Evolutionary conservation across 2,888 invertebrate species (phyloP).

Genomic region (Phorcus lineatus): DNA sequence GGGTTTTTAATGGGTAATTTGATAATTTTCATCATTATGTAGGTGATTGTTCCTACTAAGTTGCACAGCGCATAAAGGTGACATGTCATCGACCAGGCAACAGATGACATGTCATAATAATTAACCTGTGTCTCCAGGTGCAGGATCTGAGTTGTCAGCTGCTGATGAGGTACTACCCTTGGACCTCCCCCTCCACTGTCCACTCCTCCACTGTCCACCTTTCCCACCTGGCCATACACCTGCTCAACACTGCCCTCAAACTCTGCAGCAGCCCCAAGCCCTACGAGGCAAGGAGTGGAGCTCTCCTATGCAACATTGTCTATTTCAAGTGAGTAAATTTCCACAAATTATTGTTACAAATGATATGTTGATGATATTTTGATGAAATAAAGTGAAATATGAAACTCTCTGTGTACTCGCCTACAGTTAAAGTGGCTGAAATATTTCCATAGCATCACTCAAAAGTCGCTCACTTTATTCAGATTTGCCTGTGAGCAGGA

Average conservation of each 20-base stretch:
- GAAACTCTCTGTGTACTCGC: no score
- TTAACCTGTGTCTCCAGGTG: slow-evolving; percentile 31
- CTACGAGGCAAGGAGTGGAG: slow-evolving; percentile 81
- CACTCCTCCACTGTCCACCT: background rate
- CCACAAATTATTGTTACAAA: background rate
- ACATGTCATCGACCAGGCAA: no score
- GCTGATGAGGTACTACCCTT: slow-evolving; percentile 16
- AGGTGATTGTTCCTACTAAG: no score
- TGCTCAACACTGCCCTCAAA: slow-evolving; percentile 65
- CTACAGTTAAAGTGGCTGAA: no score
- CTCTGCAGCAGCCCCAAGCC: slow-evolving; percentile 80
- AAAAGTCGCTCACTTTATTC: background rate
- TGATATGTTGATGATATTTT: no score
- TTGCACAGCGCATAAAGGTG: no score
- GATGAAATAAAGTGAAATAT: no score
- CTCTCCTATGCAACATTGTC: slow-evolving; percentile 79
- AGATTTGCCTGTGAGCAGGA: slow-evolving; percentile 33
- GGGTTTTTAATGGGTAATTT: no score
- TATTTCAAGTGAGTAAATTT: slow-evolving; percentile 66
- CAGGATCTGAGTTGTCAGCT: slow-evolving; percentile 32
- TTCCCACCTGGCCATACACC: slow-evolving; percentile 39
- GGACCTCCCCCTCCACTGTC: background rate
- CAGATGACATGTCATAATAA: no score
- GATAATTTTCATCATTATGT: no score
- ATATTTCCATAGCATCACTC: no score